A percentile compares a stretch with the other conserved stretches of the same genome.
Conservation (phyloP, 2,888 invertebrate genomes). For the Tupiocoris notatus region DNA sequence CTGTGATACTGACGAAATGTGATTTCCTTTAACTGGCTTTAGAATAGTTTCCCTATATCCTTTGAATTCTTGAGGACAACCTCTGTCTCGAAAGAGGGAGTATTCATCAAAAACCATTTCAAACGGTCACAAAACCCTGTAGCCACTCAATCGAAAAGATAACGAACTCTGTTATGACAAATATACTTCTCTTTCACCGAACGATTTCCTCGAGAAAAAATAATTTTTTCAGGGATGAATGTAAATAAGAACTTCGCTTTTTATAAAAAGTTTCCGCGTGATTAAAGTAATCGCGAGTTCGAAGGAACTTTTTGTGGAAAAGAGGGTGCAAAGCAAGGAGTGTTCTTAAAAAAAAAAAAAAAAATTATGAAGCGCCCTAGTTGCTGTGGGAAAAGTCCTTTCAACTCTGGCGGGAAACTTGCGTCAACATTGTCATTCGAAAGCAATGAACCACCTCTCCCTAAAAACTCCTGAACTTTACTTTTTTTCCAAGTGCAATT, state of each 20-base stretch:
- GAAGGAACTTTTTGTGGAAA: constrained; percentile 16
- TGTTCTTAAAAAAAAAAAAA: not conserved
- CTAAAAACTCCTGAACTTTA: not conserved
- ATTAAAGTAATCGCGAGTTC: constrained; percentile 30
- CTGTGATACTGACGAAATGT: no score
- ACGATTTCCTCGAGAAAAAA: no score
- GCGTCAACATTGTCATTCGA: constrained; percentile 16
- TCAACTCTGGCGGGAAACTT: not conserved
- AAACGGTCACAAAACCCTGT: not conserved
- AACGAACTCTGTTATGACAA: not conserved
- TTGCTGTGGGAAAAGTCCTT: not conserved
- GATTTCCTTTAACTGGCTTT: no score
- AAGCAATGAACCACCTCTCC: not conserved
- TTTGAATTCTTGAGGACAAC: no score
- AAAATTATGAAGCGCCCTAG: constrained; percentile 10
- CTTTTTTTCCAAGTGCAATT: constrained; percentile 1
- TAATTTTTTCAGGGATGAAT: no score
- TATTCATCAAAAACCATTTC: not conserved
- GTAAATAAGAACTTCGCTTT: no score
- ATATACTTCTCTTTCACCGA: not conserved
- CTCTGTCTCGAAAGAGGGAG: no score
- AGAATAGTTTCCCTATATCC: no score
- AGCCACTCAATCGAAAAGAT: not conserved
- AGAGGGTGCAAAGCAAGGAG: not conserved
- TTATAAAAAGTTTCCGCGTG: constrained; percentile 36